Evolutionary conservation across 2,797 vertebrate species (phyloP).

Genomic region (Scleropages formosus): DNA sequence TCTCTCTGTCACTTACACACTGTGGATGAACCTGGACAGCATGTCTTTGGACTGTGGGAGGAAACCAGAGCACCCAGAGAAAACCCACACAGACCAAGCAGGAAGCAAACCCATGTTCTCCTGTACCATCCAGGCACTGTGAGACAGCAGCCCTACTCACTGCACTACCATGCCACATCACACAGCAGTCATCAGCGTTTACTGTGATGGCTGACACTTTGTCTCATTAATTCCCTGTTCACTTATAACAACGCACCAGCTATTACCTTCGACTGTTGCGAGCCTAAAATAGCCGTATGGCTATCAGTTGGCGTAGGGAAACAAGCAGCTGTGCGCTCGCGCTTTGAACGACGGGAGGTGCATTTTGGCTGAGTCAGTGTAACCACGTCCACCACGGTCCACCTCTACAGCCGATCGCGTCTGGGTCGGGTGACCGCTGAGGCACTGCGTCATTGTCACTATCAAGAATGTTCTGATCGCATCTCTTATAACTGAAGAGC

Average conservation of each 20-base stretch:
- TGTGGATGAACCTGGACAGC: too few species aligned
- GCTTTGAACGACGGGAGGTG: background rate
- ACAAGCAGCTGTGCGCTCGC: background rate
- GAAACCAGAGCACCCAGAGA: too few species aligned
- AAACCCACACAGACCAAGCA: too few species aligned
- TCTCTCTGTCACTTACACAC: too few species aligned
- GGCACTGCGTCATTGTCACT: background rate
- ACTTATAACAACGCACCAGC: background rate
- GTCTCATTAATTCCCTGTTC: background rate
- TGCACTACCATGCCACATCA: too few species aligned
- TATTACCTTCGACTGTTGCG: background rate
- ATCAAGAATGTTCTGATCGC: background rate
- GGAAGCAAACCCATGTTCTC: too few species aligned
- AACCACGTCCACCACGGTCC: background rate
- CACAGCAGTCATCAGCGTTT: background rate
- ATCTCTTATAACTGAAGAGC: background rate
- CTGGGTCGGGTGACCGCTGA: conserved; percentile 2
- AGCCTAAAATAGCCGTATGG: background rate
- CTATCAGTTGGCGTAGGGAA: background rate
- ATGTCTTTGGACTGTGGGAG: too few species aligned
- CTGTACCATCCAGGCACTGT: too few species aligned
- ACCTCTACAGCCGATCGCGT: background rate
- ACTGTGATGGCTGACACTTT: background rate
- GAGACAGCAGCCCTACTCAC: too few species aligned
- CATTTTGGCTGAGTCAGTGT: background rate